Evolutionary conservation across 2,888 invertebrate species (phyloP), one percentile per base, ranked within the genome.

Genomic region (Zaprionus obscuricornis): DNA sequence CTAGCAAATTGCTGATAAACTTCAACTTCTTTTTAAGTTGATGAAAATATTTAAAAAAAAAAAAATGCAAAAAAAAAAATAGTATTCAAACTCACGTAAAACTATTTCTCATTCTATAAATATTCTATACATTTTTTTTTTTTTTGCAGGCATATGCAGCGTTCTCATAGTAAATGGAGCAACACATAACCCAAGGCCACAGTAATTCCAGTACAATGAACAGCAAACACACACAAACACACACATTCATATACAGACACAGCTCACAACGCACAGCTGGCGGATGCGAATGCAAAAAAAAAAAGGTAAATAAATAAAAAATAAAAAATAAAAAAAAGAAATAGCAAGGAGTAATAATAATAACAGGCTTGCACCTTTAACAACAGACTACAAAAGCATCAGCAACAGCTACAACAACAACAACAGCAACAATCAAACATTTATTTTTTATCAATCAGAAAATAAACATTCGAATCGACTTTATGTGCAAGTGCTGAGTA

Each of bases 401-500:
- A 54, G 50, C 58, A 64, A 24, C 45, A 18, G 42, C 43, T 10
- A 2, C 26, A 43, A 18, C 18, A 34, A 42, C 57, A 66, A 47
- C 49, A 45, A 27, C 66, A 68, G 58, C 49, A 68, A 51, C 54
- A 78, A 65, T 71, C 75, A 75, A 73, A 75, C 63, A 69, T 66
- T 62, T 67, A 59, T 73, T 74, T 76, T 78, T 84, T 84, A 84
- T 84, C 85, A 78, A 78, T 78, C 78, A 81, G 63, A 84, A 82
- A 84, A 77, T 77, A 81, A 82, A 85, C 82, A 85, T 60, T 63
- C 64, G 52, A 76, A 52, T 66, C 66, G 51, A 66, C 70, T 74
- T 62, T 55, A 56, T 74, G 55, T 43, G 65, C n/a, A n/a, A n/a
- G n/a, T n/a, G n/a, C n/a, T n/a, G n/a, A n/a, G 51, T 49, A 47